phyloP scores from a whole-genome alignment of 2,797 vertebrate species.

The Odontamblyopus lacepedii region DNA sequence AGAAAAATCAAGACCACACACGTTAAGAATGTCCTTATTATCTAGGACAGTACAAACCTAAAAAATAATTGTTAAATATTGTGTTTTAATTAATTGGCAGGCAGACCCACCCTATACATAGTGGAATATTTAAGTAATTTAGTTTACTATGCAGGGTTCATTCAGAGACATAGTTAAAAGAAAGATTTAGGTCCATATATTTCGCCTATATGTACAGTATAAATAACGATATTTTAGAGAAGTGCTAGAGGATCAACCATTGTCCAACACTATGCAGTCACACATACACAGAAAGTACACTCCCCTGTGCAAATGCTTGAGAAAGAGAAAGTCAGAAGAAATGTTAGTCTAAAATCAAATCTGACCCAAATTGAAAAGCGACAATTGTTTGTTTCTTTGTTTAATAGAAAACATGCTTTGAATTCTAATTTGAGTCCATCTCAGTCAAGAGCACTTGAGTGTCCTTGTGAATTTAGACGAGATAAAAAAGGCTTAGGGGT shows the following conservation, averaged over 20 bases:
- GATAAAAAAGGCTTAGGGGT: conserved; percentile 55
- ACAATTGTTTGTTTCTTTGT: conserved; percentile 9
- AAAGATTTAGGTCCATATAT: not conserved
- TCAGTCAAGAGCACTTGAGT: conserved; percentile 41
- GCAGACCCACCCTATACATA: too few relatives aligned
- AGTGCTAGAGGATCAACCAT: not conserved
- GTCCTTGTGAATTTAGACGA: conserved; percentile 59
- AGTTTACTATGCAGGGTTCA: too few relatives aligned
- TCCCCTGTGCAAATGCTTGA: not conserved
- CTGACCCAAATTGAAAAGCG: conserved; percentile 18
- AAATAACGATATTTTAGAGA: not conserved
- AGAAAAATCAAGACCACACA: not conserved
- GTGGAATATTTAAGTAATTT: too few relatives aligned
- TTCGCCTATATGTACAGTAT: not conserved
- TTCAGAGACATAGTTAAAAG: not conserved
- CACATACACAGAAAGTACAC: not conserved
- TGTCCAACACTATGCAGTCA: not conserved
- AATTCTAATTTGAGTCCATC: conserved; percentile 49
- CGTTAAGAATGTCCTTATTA: not conserved
- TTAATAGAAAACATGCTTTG: conserved; percentile 38
- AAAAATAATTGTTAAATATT: too few relatives aligned
- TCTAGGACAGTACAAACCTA: not conserved
- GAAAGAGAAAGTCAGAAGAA: conserved; percentile 12
- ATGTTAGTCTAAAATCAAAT: not conserved
- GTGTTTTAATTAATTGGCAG: too few relatives aligned